phyloP scores from a whole-genome alignment of 2,113 vertebrate genomes.

The Prionailurus viverrinus region DNA sequence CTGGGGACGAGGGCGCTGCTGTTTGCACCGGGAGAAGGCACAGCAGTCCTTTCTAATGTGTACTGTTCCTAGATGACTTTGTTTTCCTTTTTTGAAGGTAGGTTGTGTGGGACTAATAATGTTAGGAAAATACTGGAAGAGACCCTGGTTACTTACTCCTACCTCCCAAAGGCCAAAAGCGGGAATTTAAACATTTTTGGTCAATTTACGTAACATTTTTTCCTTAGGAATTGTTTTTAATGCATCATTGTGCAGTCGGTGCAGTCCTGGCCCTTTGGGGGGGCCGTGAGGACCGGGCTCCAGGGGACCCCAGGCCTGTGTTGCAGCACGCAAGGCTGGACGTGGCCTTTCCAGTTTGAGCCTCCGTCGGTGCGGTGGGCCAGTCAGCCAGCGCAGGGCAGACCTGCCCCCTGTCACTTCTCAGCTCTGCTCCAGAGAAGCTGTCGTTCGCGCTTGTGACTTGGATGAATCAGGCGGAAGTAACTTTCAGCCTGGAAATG shows the following conservation, averaged over 20 bases:
- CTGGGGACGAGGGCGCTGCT: no score
- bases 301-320: not conserved
- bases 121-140: not conserved
- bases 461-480: not conserved
- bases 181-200: not conserved
- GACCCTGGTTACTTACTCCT: not conserved
- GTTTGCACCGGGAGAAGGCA: not conserved
- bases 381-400: no score
- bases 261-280: not conserved
- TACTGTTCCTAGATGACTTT: not conserved
- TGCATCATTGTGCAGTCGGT: not conserved
- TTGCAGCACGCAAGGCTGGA: not conserved
- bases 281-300: not conserved
- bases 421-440: not conserved
- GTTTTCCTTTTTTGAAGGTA: not conserved
- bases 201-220: not conserved
- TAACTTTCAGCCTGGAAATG: not conserved
- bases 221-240: not conserved
- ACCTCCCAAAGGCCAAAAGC: not conserved
- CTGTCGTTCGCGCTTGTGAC: not conserved
- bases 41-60: not conserved
- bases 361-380: rapidly evolving
- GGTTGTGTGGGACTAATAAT: not conserved
- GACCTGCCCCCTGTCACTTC: not conserved
- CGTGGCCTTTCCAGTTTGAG: not conserved